These are phyloP conservation scores for Dicaeum eximium DNA, from an alignment of 2,113 vertebrate genomes.

Conservation along the genomic window DNA sequence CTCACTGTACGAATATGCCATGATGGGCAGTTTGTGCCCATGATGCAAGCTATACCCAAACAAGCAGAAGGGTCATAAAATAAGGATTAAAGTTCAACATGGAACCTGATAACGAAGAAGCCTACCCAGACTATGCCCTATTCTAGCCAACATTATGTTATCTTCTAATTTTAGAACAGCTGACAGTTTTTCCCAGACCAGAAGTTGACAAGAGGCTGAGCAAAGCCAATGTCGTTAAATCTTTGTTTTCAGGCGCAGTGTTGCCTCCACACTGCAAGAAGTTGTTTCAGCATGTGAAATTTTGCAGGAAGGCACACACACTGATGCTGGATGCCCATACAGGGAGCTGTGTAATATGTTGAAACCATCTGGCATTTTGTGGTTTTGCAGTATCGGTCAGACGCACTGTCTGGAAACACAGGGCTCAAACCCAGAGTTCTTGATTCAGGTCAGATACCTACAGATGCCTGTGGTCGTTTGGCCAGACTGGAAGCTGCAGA, in stretches of 20 bases:
- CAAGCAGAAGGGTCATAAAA: conserved; percentile 5
- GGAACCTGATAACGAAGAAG: conserved; percentile 23
- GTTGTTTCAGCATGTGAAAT: conserved; percentile 51
- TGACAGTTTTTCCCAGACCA: conserved; percentile 43
- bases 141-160: not conserved
- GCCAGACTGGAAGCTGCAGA: not conserved
- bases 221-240: not conserved
- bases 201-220: conserved; percentile 46
- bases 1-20: not conserved
- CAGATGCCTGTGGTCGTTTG: not conserved
- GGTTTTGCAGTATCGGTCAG: conserved; percentile 58
- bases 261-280: conserved; percentile 35
- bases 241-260: conserved; percentile 28
- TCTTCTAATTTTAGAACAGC: conserved; percentile 31
- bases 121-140: not conserved
- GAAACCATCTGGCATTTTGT: conserved; percentile 64
- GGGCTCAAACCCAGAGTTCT: conserved; percentile 39
- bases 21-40: not conserved
- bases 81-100: conserved; percentile 39
- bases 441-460: conserved; percentile 54
- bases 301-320: conserved; percentile 38
- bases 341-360: conserved; percentile 39
- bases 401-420: conserved; percentile 48
- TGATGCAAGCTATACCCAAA: conserved; percentile 10
- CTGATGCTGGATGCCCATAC: conserved; percentile 35